A percentile compares a stretch with the other conserved stretches of the same genome.
These are phyloP conservation scores for Diachrysia chrysitis DNA, from an alignment of 2,888 invertebrate genomes.

Conservation along the genomic window DNA sequence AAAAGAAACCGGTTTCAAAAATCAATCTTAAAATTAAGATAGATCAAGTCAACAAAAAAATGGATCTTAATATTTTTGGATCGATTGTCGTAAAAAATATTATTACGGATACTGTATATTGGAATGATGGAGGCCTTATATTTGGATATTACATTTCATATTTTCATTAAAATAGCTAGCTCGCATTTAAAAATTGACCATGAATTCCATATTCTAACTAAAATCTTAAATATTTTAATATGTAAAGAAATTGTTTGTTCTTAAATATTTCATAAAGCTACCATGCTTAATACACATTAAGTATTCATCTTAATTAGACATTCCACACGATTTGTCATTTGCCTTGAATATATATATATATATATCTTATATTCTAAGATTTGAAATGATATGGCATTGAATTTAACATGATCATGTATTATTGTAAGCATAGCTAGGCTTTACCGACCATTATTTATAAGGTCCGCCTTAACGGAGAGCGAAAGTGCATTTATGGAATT, in stretches of 20 bases:
- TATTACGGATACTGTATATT: background rate
- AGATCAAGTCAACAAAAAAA: background rate
- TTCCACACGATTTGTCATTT: conserved; percentile 12
- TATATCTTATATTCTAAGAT: conserved; percentile 16
- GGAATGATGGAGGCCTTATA: conserved; percentile 1
- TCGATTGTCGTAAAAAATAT: background rate
- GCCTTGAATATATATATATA: conserved; percentile 33
- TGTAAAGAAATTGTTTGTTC: background rate
- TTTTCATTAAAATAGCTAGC: background rate
- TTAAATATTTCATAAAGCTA: background rate
- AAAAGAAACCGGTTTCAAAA: background rate
- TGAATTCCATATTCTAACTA: background rate
- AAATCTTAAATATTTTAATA: background rate
- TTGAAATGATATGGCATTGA: conserved; percentile 23
- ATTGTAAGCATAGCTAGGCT: conserved; percentile 29
- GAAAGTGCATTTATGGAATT: conserved; percentile 51
- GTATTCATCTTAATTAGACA: conserved; percentile 2
- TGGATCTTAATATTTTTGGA: background rate
- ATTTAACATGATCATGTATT: conserved; percentile 24
- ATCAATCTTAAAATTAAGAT: background rate
- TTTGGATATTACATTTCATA: background rate
- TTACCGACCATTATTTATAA: conserved; percentile 30
- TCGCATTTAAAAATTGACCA: background rate
- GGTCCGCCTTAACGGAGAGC: conserved; percentile 15
- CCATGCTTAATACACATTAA: background rate